Base-by-base conservation (phyloP, 2,888 invertebrate genomes). In the Hololepta plana region DNA sequence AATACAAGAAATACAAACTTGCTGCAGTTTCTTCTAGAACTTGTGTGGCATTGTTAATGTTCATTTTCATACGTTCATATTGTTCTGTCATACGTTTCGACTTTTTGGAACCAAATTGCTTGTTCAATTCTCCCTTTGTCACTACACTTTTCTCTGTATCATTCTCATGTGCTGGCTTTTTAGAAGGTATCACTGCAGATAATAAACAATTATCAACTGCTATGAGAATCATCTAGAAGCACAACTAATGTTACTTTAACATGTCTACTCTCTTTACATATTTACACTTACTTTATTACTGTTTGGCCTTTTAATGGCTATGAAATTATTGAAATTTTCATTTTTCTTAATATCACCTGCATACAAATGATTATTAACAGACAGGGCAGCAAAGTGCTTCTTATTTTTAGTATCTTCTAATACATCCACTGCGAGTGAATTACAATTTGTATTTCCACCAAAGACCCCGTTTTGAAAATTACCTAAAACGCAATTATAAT, bases 91-190 rank as follows among this genome's bases (percentile, higher is more conserved):
- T 47, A 35, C 67, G 48, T 41, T 66, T 71, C 1, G 55, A 54
- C 39, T 58, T 64, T 35, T 73, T 72, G 0, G 72, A 72, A 2
- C 72, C 72, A 40, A 73, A 73, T 35, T 67, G 60, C 38, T 67
- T 64, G 23, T 65, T 66, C 1, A 73, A 46, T 26, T 59, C 59
- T 39, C 2, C 40, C 30, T 24, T 38, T 41, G 6, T 26, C 7
- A 19, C 15, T 16, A 27, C 30, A 9, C 29, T 27, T 8, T 24
- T 13, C 12, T 43, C 37, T 4, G 34, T 33, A 8, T 35, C 32
- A 2, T 35, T 33, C 3, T 38, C 24, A 9, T 26, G 20, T 15
- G 15, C 8, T 16, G 17, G 27, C 19, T 15, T 14, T 15, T 29
- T 27, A 6, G 15, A 11, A 5, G 15, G 5, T 10, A n/a, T 11